Conservation (phyloP, 1,140 invertebrate genomes). For the Drosophila gunungcola region DNA sequence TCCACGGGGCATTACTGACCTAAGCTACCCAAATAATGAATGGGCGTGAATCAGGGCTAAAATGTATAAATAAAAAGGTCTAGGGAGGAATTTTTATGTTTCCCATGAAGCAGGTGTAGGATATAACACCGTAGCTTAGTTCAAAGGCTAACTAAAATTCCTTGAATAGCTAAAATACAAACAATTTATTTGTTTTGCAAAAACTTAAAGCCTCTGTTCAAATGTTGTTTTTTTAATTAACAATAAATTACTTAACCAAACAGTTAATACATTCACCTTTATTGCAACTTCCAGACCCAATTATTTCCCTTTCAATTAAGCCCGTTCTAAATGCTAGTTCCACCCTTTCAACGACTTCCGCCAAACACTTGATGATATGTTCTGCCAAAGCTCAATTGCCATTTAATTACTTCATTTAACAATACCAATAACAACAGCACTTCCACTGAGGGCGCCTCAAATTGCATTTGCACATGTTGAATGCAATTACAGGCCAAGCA, state of each 20-base stretch:
- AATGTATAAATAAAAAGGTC: conserved; percentile 2
- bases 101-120: background rate
- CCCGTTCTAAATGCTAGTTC: conserved; percentile 4
- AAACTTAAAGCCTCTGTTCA: background rate
- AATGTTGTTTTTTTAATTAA: background rate
- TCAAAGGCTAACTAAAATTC: background rate
- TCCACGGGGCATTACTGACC: conserved; percentile 52
- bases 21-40: conserved; percentile 50
- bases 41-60: conserved; percentile 35
- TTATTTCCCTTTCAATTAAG: conserved; percentile 17
- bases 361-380: conserved; percentile 15
- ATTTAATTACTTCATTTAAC: conserved; percentile 59
- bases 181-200: no score
- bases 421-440: conserved; percentile 16
- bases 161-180: no score
- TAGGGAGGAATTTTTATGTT: background rate
- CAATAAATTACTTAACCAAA: background rate
- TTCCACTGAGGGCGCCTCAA: conserved; percentile 21
- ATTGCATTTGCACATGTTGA: conserved; percentile 47
- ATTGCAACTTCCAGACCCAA: conserved; percentile 1
- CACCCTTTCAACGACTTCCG: conserved; percentile 30
- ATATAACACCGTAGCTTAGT: background rate
- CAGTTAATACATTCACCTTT: background rate
- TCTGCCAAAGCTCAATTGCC: conserved; percentile 36
- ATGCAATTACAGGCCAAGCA: conserved; percentile 51